These are phyloP conservation scores for Autographa pulchrina DNA, from an alignment of 2,888 invertebrate species.

Conservation along the genomic window DNA sequence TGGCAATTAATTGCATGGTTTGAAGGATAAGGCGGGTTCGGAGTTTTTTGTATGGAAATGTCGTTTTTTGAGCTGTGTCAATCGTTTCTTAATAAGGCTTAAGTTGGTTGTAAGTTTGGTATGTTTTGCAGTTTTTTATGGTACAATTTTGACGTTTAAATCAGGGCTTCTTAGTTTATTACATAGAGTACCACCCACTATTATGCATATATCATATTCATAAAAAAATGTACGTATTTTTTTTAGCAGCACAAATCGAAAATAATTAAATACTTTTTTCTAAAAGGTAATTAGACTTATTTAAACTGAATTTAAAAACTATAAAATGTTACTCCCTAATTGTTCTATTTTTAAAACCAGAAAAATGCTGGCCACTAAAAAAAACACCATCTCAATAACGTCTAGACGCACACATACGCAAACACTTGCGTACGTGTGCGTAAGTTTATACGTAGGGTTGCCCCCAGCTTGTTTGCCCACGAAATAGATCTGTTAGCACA, in stretches of 20 bases:
- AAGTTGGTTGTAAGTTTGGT: conserved; percentile 27
- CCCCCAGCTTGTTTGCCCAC: conserved; percentile 75
- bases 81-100: conserved; percentile 45
- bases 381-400: not conserved
- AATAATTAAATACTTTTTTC: no score
- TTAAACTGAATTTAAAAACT: not conserved
- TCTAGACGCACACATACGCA: conserved; percentile 8
- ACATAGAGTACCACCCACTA: not conserved
- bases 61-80: conserved; percentile 39
- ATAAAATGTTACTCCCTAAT: not conserved
- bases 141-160: not conserved
- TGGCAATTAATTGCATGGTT: conserved; percentile 56
- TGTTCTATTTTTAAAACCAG: not conserved
- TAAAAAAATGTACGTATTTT: no score
- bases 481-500: conserved; percentile 83
- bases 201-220: not conserved
- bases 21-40: conserved; percentile 40
- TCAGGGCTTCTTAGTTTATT: not conserved
- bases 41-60: conserved; percentile 42
- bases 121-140: not conserved
- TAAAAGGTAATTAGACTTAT: no score
- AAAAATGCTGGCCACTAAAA: not conserved
- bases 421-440: conserved; percentile 29
- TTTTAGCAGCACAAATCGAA: no score
- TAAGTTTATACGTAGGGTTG: conserved; percentile 60